Base-by-base conservation (phyloP, 2,797 vertebrate species). In the Chelonia mydas region DNA sequence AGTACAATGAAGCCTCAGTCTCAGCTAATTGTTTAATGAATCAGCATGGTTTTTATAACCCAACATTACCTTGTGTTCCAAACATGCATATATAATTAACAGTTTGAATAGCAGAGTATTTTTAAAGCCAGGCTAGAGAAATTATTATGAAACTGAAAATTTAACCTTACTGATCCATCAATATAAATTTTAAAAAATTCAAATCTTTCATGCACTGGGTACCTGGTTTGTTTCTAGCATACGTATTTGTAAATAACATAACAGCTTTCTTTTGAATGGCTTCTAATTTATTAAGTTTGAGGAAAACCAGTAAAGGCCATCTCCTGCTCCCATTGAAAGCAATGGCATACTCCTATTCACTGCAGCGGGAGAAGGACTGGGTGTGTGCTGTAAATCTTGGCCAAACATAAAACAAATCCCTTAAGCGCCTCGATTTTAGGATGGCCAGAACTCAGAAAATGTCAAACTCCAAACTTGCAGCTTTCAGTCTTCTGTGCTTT, bases 281-380 rank as follows among this genome's bases (percentile, higher is more conserved):
- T 86, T 93, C 90, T 68, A 5, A 82, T 90, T 86, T 81, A 68
- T 55, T 74, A 37, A 16, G 51, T 91, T 95, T 78, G 51, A 87
- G 37, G 59, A 27, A 88, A 28, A 90, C 1, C 1, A 77, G 57
- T 4, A 83, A 27, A 68, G 83, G 7, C 37, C 51, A 28, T 61
- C 51, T 53, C 17, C 51, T 53, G 51, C 19, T 53, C 51, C 19
- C 51, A 53, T 3, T 53, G 51, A 53, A 53, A 53, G 19, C 51
- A 53, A 21, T 53, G 51, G 51, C 51, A 53, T 53, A 53, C 51
- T 53, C 19, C 51, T 51, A 53, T 53, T 53, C 21, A 53, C 51
- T 53, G 51, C 51, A 53, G 51, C 1, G 19, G 59, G 27, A 33
- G 15, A 28, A 53, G 51, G 7, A 53, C 51, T 53, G 51, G 17